Conservation (phyloP, 92 coral and sea anemone genomes). For the Bergia sp. region DNA sequence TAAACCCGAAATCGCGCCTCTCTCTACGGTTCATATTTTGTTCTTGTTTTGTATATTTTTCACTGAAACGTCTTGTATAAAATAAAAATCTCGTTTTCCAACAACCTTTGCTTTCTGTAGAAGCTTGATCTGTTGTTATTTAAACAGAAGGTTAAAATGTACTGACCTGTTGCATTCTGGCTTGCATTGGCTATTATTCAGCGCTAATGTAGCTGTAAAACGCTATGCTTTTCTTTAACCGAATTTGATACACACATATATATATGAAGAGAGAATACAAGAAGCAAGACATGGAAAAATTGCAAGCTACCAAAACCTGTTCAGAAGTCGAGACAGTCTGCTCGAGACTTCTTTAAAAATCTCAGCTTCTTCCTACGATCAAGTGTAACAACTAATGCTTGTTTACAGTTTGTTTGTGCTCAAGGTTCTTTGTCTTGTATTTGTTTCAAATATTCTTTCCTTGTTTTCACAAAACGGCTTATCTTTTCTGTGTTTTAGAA, state of each 20-base stretch:
- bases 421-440: not conserved
- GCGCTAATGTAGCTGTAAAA: too few species aligned
- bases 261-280: not conserved
- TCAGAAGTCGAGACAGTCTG: not conserved
- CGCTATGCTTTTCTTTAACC: too few species aligned
- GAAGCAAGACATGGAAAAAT: not conserved
- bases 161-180: not conserved
- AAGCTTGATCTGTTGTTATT: not conserved
- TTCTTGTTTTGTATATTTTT: not conserved
- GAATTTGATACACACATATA: not conserved
- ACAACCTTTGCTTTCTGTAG: not conserved
- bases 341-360: not conserved
- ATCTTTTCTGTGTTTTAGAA: too few species aligned
- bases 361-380: not conserved
- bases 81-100: not conserved
- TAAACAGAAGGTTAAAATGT: too few species aligned
- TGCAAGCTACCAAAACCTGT: not conserved
- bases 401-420: not conserved
- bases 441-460: too few species aligned
- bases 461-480: too few species aligned
- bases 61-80: not conserved
- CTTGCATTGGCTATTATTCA: not conserved
- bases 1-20: not conserved
- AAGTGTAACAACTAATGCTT: too few species aligned
- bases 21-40: not conserved